A percentile compares a stretch with the other conserved stretches of the same genome.
These are phyloP conservation scores for Gadus chalcogrammus DNA, from an alignment of 2,113 vertebrate species.

Conservation along the genomic window DNA sequence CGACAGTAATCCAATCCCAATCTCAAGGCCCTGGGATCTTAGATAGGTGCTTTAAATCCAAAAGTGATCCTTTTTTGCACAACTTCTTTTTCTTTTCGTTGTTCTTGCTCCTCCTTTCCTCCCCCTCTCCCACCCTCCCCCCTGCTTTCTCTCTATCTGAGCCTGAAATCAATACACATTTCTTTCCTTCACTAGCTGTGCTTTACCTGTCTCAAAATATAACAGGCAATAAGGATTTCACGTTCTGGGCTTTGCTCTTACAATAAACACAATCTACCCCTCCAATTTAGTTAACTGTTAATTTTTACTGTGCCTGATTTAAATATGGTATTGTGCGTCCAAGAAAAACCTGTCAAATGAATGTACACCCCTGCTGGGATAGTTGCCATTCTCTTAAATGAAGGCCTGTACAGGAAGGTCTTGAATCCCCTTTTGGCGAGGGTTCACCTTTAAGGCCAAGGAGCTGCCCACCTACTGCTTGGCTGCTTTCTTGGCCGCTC, in stretches of 20 bases:
- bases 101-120: slow-evolving; percentile 28
- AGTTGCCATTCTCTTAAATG: slow-evolving; percentile 45
- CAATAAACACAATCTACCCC: slow-evolving; percentile 24
- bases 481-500: slow-evolving; percentile 55
- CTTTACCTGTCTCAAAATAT: slow-evolving; percentile 41
- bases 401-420: slow-evolving; percentile 51
- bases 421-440: slow-evolving; percentile 57
- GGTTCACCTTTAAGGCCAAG: slow-evolving; percentile 63
- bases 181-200: slow-evolving; percentile 30
- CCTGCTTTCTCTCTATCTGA: slow-evolving; percentile 23
- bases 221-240: slow-evolving; percentile 29
- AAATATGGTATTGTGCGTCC: too few relatives aligned
- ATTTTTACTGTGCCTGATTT: not conserved
- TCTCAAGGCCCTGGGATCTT: slow-evolving; percentile 76
- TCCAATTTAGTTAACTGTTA: not conserved
- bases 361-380: slow-evolving; percentile 42
- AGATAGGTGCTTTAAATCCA: slow-evolving; percentile 81
- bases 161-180: slow-evolving; percentile 37
- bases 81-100: slow-evolving; percentile 59
- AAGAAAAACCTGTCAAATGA: not conserved
- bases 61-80: slow-evolving; percentile 71
- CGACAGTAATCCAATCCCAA: slow-evolving; percentile 81
- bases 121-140: not conserved
- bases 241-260: slow-evolving; percentile 13
- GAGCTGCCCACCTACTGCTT: slow-evolving; percentile 47